Conservation (phyloP, 2,888 invertebrate species). For the Geophilus truncorum region DNA sequence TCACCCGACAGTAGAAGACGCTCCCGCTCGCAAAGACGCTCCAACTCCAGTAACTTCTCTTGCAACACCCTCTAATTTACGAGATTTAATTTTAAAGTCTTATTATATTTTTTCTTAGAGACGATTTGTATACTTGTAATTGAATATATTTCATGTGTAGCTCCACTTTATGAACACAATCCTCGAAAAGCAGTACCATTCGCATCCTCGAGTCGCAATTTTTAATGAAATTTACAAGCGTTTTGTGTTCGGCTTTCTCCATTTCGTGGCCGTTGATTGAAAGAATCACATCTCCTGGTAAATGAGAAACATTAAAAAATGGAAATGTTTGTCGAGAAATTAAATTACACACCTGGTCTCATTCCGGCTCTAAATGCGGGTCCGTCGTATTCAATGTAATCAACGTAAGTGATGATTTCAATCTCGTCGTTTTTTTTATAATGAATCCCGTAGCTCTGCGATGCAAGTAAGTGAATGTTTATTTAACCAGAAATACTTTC, state of each 20-base stretch:
- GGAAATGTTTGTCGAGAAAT: not conserved
- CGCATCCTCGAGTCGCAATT: constrained; percentile 84
- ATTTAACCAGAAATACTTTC: not conserved
- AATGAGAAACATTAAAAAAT: not conserved
- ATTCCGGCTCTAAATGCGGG: constrained; percentile 89
- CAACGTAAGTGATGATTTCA: constrained; percentile 95
- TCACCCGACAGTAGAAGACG: constrained; percentile 59
- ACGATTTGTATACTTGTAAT: constrained; percentile 54
- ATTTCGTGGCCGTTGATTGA: constrained; percentile 94
- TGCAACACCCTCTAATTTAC: constrained; percentile 57
- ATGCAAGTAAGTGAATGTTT: not conserved
- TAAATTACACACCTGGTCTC: constrained; percentile 63
- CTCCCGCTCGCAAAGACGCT: constrained; percentile 72
- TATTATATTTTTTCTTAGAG: not conserved
- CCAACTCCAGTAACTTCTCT: constrained; percentile 76
- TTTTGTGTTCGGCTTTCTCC: constrained; percentile 89
- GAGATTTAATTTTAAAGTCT: not conserved
- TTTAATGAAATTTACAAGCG: constrained; percentile 86
- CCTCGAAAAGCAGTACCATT: constrained; percentile 94
- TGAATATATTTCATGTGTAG: constrained; percentile 89
- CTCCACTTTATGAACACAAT: constrained; percentile 90
- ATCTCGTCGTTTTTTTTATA: constrained; percentile 90
- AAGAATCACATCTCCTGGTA: constrained; percentile 79
- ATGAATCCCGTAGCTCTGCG: constrained; percentile 94
- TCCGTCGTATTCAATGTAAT: constrained; percentile 88